Evolutionary conservation across 2,888 invertebrate species (phyloP), one percentile per base, ranked within the genome.

Genomic region (Argyresthia goedartella): DNA sequence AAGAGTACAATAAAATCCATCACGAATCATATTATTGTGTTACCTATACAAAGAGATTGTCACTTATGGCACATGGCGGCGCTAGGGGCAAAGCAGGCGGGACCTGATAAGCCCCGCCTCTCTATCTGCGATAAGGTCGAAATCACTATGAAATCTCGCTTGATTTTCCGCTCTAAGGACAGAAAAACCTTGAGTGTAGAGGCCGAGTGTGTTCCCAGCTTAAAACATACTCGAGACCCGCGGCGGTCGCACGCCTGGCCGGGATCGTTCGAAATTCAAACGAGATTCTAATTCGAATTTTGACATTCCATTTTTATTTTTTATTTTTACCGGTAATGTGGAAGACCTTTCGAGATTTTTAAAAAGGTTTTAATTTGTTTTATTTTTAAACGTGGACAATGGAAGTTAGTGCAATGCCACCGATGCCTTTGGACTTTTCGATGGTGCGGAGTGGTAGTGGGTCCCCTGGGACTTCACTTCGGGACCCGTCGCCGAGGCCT

Each of bases 371-470:
- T n/a, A n/a, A 39, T 39, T 54, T 53, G 56, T 64, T 59, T 58
- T 65, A n/a, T n/a, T n/a, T 67, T 63, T 55, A 55, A 53, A 13
- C 10, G 34, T 16, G 46, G 78, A 88, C 80, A 65, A 88, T 90
- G 87, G 90, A 90, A 81, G 76, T 90, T 62, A 89, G 89, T 86
- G 85, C 89, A 50, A 88, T 89, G 80, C 78, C 87, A 54, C 85
- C 87, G 54, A 90, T 91, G 90, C 91, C 91, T 54, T 73, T 91
- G 78, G 91, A 91, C 88, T 91, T 90, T 78, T 91, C 90, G 55
- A 85, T 89, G 86, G 84, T 86, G 75, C 71, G 87, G 69, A 75
- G 67, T 73, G 84, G 69, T 58, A 69, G 67, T 60, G 75, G 70
- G 51, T 77, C 81, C 50, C 77, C 84, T 48, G 73, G 71, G 16